A percentile compares a stretch with the other conserved stretches of the same genome.
phyloP scores from a whole-genome alignment of 92 coral and sea anemone genomes.

The Epizoanthus rinbou region DNA sequence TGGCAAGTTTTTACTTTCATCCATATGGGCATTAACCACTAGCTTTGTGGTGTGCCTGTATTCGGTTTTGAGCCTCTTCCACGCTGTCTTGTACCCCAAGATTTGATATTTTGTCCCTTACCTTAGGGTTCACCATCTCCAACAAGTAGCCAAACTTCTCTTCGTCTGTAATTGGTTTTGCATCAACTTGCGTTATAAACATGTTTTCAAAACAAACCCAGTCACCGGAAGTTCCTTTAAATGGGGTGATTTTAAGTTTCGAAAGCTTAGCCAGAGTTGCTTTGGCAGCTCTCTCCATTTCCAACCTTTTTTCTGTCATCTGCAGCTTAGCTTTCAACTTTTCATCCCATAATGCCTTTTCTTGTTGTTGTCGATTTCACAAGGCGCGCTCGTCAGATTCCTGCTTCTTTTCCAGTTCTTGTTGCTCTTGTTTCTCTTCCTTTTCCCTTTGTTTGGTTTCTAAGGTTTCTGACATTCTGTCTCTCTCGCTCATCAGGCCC shows the following conservation, averaged over 20 bases:
- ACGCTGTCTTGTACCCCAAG: conserved; percentile 68
- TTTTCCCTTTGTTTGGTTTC: conserved; percentile 16
- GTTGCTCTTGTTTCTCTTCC: not conserved
- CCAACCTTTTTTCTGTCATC: conserved; percentile 52
- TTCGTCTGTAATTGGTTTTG: conserved; percentile 42
- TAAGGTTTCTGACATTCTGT: conserved; percentile 20
- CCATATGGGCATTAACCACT: conserved; percentile 61
- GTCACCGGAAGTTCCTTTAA: conserved; percentile 62
- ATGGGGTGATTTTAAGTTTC: conserved; percentile 55
- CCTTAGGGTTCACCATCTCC: conserved; percentile 54
- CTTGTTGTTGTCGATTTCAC: conserved; percentile 27
- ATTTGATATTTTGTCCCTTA: conserved; percentile 52
- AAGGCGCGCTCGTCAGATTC: conserved; percentile 18
- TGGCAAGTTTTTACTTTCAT: conserved; percentile 20
- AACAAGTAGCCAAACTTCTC: conserved; percentile 63
- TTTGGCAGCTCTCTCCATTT: conserved; percentile 49
- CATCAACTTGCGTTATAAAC: conserved; percentile 59
- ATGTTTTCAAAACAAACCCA: conserved; percentile 68
- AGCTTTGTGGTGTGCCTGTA: conserved; percentile 62
- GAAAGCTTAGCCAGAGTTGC: conserved; percentile 57
- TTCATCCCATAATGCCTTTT: conserved; percentile 55
- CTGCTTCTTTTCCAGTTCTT: not conserved
- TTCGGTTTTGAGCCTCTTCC: conserved; percentile 57
- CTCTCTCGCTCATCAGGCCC: conserved; percentile 15
- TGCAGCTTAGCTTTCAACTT: conserved; percentile 46